These are phyloP conservation scores for Chloromyia formosa DNA, from an alignment of 2,888 invertebrate genomes.

Conservation along the genomic window DNA sequence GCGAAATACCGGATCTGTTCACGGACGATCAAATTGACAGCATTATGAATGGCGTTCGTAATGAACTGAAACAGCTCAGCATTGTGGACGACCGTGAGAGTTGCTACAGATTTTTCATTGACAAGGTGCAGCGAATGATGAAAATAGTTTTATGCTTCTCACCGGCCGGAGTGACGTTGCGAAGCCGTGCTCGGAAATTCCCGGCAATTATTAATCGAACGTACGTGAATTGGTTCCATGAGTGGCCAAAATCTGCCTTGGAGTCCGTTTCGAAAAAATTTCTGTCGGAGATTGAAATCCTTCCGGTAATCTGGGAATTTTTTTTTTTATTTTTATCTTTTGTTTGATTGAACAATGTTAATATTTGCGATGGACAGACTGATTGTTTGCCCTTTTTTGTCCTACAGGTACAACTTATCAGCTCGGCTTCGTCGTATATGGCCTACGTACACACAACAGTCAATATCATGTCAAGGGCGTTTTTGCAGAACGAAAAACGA, in stretches of 20 bases:
- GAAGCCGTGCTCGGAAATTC: conserved; percentile 89
- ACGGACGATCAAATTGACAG: conserved; percentile 91
- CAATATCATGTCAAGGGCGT: conserved; percentile 83
- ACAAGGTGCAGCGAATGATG: conserved; percentile 80
- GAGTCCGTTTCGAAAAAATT: conserved; percentile 89
- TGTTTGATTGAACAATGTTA: too few relatives aligned
- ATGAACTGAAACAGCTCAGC: conserved; percentile 85
- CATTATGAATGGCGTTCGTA: conserved; percentile 79
- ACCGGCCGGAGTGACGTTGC: conserved; percentile 89
- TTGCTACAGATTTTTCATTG: conserved; percentile 95
- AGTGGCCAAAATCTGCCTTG: conserved; percentile 93
- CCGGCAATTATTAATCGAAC: conserved; percentile 94
- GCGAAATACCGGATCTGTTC: conserved; percentile 91
- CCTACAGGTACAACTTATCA: conserved; percentile 68
- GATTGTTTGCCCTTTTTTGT: not conserved
- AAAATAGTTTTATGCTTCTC: conserved; percentile 94
- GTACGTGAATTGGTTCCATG: conserved; percentile 96
- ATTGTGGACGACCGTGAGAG: conserved; percentile 88
- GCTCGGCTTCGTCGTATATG: conserved; percentile 87
- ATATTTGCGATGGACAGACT: too few relatives aligned
- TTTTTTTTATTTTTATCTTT: not conserved
- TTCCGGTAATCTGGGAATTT: conserved; percentile 69
- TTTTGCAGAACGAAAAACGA: conserved; percentile 85
- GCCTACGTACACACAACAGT: conserved; percentile 90
- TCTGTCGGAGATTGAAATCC: conserved; percentile 77